These are phyloP conservation scores for Platyrinchus mystaceus DNA, from an alignment of 2,797 vertebrate genomes.

Conservation along the genomic window DNA sequence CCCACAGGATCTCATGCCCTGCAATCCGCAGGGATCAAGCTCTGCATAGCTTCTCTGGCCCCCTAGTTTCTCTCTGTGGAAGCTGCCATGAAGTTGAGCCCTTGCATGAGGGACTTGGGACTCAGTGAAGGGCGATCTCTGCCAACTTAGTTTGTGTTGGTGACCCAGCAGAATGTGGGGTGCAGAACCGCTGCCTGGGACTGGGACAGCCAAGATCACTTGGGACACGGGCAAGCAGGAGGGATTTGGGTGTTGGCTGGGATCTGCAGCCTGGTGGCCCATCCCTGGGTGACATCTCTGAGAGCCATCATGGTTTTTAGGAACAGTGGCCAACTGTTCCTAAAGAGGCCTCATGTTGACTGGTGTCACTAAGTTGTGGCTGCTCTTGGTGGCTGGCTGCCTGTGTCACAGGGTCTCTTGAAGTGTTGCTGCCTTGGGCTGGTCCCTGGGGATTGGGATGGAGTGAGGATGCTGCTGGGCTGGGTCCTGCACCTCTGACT, in stretches of 20 bases:
- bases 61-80: neutral
- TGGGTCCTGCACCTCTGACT: neutral
- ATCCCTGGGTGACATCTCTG: neutral
- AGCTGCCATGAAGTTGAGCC: neutral
- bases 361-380: neutral
- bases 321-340: too few relatives aligned
- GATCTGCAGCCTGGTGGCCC: neutral
- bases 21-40: conserved; percentile 27
- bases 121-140: conserved; percentile 17
- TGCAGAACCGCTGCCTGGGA: neutral
- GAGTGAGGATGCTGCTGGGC: neutral
- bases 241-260: fast-evolving
- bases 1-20: neutral
- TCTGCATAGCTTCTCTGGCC: neutral
- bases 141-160: neutral
- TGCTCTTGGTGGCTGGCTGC: neutral
- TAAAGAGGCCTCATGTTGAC: fast-evolving
- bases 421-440: neutral
- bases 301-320: neutral
- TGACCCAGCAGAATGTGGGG: neutral
- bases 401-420: fast-evolving
- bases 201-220: neutral
- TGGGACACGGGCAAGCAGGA: neutral
- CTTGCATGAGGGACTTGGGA: neutral
- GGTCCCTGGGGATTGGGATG: neutral